Percentiles rank a stretch among this genome's conserved stretches.
Evolutionary conservation across 2,113 vertebrate species (phyloP).

Genomic region (Zingel zingel): DNA sequence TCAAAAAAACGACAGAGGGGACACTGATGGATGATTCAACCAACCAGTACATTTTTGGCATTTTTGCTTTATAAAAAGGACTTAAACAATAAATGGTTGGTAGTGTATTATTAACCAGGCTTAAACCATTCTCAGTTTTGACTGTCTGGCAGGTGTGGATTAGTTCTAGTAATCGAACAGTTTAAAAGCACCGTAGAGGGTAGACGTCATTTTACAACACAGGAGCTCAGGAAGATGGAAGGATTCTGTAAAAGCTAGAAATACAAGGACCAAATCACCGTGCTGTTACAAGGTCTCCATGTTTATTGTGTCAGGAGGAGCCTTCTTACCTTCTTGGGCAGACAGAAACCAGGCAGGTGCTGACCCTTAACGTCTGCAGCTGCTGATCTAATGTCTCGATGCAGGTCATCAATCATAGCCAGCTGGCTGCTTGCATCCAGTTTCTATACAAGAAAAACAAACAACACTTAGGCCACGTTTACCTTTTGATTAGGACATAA

Average conservation of each 20-base stretch:
- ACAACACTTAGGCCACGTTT: not conserved
- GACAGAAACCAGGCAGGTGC: conserved; percentile 96
- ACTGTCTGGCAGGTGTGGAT: not conserved
- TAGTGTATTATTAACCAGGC: not conserved
- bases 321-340: conserved; percentile 93
- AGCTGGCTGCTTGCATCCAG: conserved; percentile 96
- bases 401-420: conserved; percentile 95
- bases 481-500: not conserved
- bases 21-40: too few relatives aligned
- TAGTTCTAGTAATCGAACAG: not conserved
- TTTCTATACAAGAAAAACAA: conserved; percentile 83
- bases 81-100: not conserved
- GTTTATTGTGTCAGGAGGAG: not conserved
- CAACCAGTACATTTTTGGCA: not conserved
- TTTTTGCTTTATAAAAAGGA: not conserved
- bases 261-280: not conserved
- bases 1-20: too few relatives aligned
- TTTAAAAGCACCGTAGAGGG: not conserved
- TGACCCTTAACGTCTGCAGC: conserved; percentile 92
- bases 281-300: not conserved
- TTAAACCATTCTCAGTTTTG: not conserved
- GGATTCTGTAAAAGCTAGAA: not conserved
- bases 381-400: conserved; percentile 91
- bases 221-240: not conserved
- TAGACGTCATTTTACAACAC: not conserved